Evolutionary conservation across 2,113 vertebrate species (phyloP), one percentile per base, ranked within the genome.

Genomic region (Oryzias celebensis): DNA sequence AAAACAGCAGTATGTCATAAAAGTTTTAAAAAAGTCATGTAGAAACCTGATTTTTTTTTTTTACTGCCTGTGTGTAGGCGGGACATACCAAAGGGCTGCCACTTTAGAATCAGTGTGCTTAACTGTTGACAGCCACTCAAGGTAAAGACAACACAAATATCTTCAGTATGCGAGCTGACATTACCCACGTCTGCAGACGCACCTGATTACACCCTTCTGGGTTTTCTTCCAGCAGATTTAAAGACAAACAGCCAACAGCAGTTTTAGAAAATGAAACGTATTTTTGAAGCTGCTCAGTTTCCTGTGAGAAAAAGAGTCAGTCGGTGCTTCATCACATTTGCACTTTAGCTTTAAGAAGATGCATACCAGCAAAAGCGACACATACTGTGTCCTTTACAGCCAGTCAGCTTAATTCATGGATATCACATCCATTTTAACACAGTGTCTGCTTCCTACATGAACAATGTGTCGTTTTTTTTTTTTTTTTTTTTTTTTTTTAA

Each of bases 41-140:
- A 44, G 48, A 7, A 22, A 2, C 41, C 1, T 62, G 23, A 51
- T 26, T 62, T 45, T 65, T 41, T 22, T n/a, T 47, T 58, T 15
- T 5, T 24, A 23, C 4, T 56, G 28, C 2, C 41, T 4, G 28
- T 15, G 17, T 58, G 18, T 28, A n/a, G 26, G n/a, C 13, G 52
- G 42, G 6, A 52, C 50, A 71, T 66, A 24, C 23, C 28, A 57
- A 2, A 20, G 26, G 23, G 24, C 4, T 75, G 23, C 43, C 52
- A 54, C 17, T 44, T 26, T 2, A 42, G 24, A 4, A 24, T 49
- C 20, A 36, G 17, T 45, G 5, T 43, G 14, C 23, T 36, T 48
- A 0, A 51, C 4, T 26, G 5, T 55, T 52, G 18, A 48, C 0
- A 3, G 36, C 0, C 17, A 42, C 48, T 50, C 14, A 42, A 20